Conservation (phyloP, 2,888 invertebrate species). For the Uloborus plumipes region DNA sequence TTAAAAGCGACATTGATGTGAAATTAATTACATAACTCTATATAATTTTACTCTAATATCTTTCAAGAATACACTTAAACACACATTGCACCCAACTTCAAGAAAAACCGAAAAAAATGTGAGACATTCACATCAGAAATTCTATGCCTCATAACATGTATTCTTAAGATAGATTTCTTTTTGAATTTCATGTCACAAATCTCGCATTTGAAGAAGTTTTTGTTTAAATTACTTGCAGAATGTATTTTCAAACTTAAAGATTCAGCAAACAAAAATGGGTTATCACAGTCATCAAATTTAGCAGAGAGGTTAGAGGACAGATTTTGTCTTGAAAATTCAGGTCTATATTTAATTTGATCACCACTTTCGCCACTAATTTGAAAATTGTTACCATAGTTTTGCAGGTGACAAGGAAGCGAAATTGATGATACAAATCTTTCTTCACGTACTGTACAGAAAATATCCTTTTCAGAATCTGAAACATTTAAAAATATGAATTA, state of each 20-base stretch:
- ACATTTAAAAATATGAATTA: background rate
- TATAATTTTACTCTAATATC: too few species aligned
- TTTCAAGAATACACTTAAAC: conserved; percentile 3
- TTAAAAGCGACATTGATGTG: too few species aligned
- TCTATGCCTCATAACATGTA: conserved; percentile 33
- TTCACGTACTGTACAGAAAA: conserved; percentile 23
- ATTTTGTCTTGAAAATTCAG: background rate
- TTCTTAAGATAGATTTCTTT: conserved; percentile 20
- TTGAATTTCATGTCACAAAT: conserved; percentile 28
- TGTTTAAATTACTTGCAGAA: background rate
- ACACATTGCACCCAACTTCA: conserved; percentile 34
- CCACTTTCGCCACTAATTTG: background rate
- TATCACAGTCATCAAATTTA: too few species aligned
- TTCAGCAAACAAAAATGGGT: too few species aligned
- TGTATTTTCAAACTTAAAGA: conserved; percentile 3
- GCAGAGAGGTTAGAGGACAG: too few species aligned
- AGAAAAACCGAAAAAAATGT: conserved; percentile 17
- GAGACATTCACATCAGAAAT: conserved; percentile 18
- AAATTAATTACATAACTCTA: too few species aligned
- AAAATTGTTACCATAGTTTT: conserved; percentile 29
- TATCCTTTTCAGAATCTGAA: conserved; percentile 29
- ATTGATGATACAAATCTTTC: conserved; percentile 31
- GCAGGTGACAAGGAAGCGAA: conserved; percentile 40
- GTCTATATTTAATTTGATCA: background rate
- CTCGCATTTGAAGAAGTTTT: conserved; percentile 13